Conservation (phyloP, 2,113 vertebrate species). For the Mormoops blainvillei region DNA sequence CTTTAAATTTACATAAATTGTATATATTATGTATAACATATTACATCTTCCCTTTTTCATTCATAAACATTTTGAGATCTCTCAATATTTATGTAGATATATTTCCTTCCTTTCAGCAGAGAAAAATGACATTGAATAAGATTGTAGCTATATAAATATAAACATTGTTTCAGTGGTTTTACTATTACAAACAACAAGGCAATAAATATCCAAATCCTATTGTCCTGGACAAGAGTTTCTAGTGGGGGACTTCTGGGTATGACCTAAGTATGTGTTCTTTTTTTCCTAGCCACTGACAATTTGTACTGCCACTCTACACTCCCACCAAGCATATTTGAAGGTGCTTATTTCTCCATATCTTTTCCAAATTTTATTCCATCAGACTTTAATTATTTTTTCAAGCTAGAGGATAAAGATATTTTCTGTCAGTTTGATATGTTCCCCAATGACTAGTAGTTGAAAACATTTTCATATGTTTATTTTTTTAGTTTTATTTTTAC, state of each 20-base stretch:
- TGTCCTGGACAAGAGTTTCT: not conserved
- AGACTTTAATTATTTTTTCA: not conserved
- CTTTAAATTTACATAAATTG: not conserved
- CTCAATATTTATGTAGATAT: not conserved
- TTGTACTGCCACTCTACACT: not conserved
- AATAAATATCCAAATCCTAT: not conserved
- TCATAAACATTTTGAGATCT: not conserved
- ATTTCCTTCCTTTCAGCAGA: not conserved
- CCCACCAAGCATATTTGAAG: not conserved
- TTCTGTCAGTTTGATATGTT: not conserved
- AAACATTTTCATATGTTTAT: not conserved
- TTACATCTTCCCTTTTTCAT: not conserved
- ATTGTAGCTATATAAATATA: not conserved
- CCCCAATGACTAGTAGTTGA: not conserved
- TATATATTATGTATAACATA: not conserved
- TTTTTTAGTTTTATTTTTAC: conserved; percentile 11
- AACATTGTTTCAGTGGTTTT: not conserved
- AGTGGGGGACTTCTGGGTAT: not conserved
- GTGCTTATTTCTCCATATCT: not conserved
- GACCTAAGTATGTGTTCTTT: not conserved
- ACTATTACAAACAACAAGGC: not conserved
- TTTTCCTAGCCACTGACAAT: not conserved
- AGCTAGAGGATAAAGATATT: not conserved
- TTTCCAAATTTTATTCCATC: not conserved
- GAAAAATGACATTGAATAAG: not conserved